Evolutionary conservation across 2,888 invertebrate genomes (phyloP), one percentile per base, ranked within the genome.

Genomic region (Orthosia cruda): DNA sequence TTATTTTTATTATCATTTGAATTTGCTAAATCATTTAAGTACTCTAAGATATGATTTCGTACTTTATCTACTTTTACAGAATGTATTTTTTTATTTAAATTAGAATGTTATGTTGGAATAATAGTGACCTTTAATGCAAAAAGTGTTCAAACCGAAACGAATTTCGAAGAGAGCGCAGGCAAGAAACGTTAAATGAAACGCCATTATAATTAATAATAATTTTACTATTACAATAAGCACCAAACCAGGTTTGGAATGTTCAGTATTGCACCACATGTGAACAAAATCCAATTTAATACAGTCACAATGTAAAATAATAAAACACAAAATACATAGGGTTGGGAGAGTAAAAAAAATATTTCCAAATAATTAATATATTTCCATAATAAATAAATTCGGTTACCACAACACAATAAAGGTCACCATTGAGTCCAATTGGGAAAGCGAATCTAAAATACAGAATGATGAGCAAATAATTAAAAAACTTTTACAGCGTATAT

Each of bases 221-320:
- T 95, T 96, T 95, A 95, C 95, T 96, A 93, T 91, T 93, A 94
- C 92, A 94, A 94, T 94, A 94, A 96, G 96, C 96, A 96, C 96
- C 96, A 96, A 96, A 96, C 96, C 91, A 94, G 87, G 96, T 96
- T 96, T 95, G 96, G 96, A 96, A 96, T 96, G 96, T 96, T 95
- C 95, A 92, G 93, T 95, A 96, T 96, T 96, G 96, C 96, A 96
- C 96, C 94, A 94, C 92, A 92, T 91, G 88, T 92, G 93, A 94
- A 94, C 92, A 93, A 91, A 92, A 93, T 91, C 92, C 92, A 93
- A 94, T 94, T 85, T 92, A 90, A 88, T 89, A 90, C 86, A 89
- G 89, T 93, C 90, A 93, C 87, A 90, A 90, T 81, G 87, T 89
- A 91, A 88, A 91, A 89, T 61, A 13, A 87, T 79, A 85, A 89